A percentile compares a stretch with the other conserved stretches of the same genome.
Evolutionary conservation across 2,888 invertebrate genomes (phyloP).

Genomic region (Hydraecia micacea): DNA sequence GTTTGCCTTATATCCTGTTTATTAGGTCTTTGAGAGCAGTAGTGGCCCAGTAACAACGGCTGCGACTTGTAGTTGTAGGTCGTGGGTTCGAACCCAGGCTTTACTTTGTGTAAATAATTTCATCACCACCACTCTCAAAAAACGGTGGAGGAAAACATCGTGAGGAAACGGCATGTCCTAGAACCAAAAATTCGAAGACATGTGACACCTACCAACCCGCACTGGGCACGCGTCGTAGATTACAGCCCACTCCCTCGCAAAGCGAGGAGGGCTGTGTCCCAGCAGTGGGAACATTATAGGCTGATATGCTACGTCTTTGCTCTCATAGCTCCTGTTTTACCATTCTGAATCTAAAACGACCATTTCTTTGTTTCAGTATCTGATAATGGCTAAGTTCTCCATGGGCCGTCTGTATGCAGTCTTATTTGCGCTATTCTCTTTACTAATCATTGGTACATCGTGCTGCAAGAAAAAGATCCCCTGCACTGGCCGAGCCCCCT

Average conservation of each 20-base stretch:
- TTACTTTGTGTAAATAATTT: neutral
- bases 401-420: conserved; percentile 70
- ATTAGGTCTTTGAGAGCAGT: neutral
- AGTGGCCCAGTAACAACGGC: neutral
- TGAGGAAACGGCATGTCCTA: neutral
- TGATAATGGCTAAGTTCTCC: conserved; percentile 74
- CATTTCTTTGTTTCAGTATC: conserved; percentile 67
- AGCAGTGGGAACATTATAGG: neutral
- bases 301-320: neutral
- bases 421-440: conserved; percentile 74
- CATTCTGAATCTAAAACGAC: neutral
- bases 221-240: neutral
- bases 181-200: neutral
- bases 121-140: neutral
- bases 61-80: neutral
- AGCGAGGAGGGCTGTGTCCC: too few species aligned
- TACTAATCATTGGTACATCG: conserved; percentile 72
- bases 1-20: neutral
- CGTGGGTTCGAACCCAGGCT: neutral
- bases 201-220: neutral
- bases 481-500: conserved; percentile 80
- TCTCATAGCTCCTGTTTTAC: neutral
- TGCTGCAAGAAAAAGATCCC: conserved; percentile 74
- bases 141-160: neutral
- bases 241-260: neutral